Base-by-base conservation (phyloP, 2,888 invertebrate genomes). In the Cephus pygmeus region DNA sequence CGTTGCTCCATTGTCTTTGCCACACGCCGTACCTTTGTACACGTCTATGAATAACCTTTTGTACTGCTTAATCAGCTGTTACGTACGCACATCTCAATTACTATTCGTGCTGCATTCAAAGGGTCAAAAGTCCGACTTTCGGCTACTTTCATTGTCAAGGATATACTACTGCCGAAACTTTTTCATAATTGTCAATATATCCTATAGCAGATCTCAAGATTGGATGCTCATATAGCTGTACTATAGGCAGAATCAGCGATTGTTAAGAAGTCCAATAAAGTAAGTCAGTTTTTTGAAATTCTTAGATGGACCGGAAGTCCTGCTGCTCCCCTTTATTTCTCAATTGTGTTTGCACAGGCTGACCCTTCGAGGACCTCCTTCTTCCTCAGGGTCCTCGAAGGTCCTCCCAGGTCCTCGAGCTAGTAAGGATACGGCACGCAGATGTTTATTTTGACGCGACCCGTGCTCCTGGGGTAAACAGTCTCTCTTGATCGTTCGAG, bases 51-150 rank as follows among this genome's bases (percentile, higher is more conserved):
- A 85, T 84, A 78, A 82, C 79, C 79, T 80, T 80, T 88, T 85
- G 85, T 85, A n/a, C 77, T 75, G 81, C 81, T 36, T 90, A 90
- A 90, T 90, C 88, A 90, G 90, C 89, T 87, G 85, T 90, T 90
- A 89, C 85, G 80, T 78, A 75, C 71, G 81, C 77, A 79, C 81
- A 76, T 79, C 83, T 83, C 82, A 74, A 78, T 80, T 83, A 75
- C 71, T 79, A 78, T 73, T 73, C 73, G 69, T 69, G 75, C 79
- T 77, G 79, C 80, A 75, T 79, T 78, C 81, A 82, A 81, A 81
- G 81, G 33, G n/a, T 56, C 56, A 56, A 56, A 56, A 56, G 56
- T 56, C 9, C 9, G 23, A 56, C 9, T 56, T 56, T 34, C 34
- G 74, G 74, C 74, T 74, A 74, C 74, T 34, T 56, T 23, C 56